Evolutionary conservation across 64 coral and sea anemone genomes (phyloP), one percentile per base, ranked within the genome.

Genomic region (Dendrophyllia cribrosa): DNA sequence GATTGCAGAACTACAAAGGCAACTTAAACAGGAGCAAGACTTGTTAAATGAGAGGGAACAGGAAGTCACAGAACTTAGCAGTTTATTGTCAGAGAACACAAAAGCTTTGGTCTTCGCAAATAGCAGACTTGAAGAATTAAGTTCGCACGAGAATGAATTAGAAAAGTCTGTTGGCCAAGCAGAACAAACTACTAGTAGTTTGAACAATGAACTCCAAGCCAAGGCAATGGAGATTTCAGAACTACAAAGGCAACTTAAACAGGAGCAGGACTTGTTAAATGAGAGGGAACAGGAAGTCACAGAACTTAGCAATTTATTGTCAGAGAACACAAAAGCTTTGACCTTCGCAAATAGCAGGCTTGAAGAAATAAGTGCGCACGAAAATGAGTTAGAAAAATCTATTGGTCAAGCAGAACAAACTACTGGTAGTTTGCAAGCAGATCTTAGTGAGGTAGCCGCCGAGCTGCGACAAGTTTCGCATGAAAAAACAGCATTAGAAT

Each of bases 371-470:
- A 52, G 43, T 76, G 53, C 16, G 1, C 68, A 70, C 20, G 83
- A 79, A 69, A 77, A n/a, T 21, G 73, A 86, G 75, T n/a, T 93
- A 4, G 72, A 66, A 76, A 78, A 43, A 19, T 87, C 72, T 3
- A 14, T 74, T 20, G 56, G 17, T 1, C 45, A 87, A 68, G 79
- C 43, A 2, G 69, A 87, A 20, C 59, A 50, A 68, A 51, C 43
- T 4, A 67, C 45, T 84, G 20, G 34, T 14, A 66, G 46, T 66
- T 46, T 84, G 17, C 80, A 67, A 51, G 80, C 60, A 23, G 45
- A 84, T 23, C 80, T 84, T 25, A 84, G 61, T 66, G 80, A 84
- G 6, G 46, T 84, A 5, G 62, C 60, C 12, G 51, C 62, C 19
- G 62, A 68, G 45, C 45, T 84, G 62, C 65, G 62, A 23, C 60